Percentiles rank a stretch among this genome's conserved stretches.
phyloP scores from a whole-genome alignment of 2,113 vertebrate genomes.

The Pluvianellus socialis region DNA sequence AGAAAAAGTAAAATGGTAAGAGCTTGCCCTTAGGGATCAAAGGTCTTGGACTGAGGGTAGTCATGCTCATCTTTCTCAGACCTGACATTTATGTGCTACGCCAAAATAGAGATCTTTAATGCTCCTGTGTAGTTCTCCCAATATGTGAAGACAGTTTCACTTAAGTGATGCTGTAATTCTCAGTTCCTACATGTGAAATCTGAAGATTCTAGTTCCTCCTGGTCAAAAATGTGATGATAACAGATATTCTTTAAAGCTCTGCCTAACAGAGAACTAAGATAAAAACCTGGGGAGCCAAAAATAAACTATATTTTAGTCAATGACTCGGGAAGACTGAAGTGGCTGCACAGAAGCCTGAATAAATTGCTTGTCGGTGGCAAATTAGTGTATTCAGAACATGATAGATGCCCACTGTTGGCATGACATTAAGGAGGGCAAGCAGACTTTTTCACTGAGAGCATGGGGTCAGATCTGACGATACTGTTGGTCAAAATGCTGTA shows the following conservation, averaged over 20 bases:
- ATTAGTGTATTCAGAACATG: neutral
- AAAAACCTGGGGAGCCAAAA: neutral
- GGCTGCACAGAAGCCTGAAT: neutral
- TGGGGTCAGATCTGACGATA: neutral
- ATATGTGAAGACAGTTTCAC: neutral
- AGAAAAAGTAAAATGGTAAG: neutral
- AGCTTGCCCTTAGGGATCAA: neutral
- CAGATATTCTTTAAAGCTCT: neutral
- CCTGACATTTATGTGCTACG: neutral
- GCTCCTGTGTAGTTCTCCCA: rapidly evolving
- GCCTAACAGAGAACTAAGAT: neutral
- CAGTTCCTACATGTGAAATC: neutral
- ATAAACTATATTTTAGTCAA: neutral
- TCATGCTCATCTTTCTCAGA: neutral
- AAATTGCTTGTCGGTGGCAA: neutral
- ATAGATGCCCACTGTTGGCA: neutral
- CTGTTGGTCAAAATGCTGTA: neutral
- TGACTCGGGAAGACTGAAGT: neutral
- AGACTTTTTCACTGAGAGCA: neutral
- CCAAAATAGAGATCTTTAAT: neutral
- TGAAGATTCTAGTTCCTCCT: neutral
- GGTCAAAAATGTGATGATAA: neutral
- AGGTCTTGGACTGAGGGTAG: neutral
- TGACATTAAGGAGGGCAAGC: neutral
- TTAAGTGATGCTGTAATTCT: neutral